Evolutionary conservation across 2,797 vertebrate genomes (phyloP).

Genomic region (Channa striata): DNA sequence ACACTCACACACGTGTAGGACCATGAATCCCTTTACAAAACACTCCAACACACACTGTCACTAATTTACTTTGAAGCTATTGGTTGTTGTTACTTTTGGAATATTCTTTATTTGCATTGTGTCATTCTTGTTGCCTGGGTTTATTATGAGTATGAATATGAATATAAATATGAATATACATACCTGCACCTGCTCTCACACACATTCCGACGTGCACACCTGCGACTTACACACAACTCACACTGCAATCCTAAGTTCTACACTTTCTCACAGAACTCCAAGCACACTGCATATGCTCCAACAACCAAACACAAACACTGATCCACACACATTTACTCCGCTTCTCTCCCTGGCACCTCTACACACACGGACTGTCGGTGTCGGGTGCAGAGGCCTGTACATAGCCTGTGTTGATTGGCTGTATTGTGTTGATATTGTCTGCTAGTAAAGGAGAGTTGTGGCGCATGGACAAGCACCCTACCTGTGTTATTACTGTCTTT

Average conservation of each 20-base stretch:
- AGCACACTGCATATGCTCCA: constrained; percentile 31
- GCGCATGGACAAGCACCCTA: constrained; percentile 81
- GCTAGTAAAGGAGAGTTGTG: constrained; percentile 75
- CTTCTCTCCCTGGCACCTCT: constrained; percentile 66
- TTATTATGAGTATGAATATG: constrained; percentile 72
- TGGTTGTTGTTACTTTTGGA: constrained; percentile 78
- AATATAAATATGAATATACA: constrained; percentile 62
- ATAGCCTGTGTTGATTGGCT: constrained; percentile 81
- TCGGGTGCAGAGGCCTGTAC: constrained; percentile 71
- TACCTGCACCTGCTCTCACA: constrained; percentile 38
- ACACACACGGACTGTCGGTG: constrained; percentile 62
- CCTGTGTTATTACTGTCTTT: constrained; percentile 77
- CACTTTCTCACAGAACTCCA: background rate
- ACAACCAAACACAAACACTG: constrained; percentile 45
- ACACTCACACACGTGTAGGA: constrained; percentile 40
- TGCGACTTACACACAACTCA: constrained; percentile 4
- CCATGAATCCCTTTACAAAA: constrained; percentile 59
- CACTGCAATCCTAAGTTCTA: background rate
- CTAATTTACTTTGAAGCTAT: constrained; percentile 77
- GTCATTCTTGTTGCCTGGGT: constrained; percentile 80
- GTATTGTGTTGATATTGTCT: constrained; percentile 79
- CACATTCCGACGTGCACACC: constrained; percentile 30
- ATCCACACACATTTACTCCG: constrained; percentile 33
- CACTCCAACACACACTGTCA: constrained; percentile 31
- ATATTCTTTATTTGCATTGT: constrained; percentile 81